These are phyloP conservation scores for Ophion ventricosus DNA, from an alignment of 2,888 invertebrate species.

Conservation along the genomic window DNA sequence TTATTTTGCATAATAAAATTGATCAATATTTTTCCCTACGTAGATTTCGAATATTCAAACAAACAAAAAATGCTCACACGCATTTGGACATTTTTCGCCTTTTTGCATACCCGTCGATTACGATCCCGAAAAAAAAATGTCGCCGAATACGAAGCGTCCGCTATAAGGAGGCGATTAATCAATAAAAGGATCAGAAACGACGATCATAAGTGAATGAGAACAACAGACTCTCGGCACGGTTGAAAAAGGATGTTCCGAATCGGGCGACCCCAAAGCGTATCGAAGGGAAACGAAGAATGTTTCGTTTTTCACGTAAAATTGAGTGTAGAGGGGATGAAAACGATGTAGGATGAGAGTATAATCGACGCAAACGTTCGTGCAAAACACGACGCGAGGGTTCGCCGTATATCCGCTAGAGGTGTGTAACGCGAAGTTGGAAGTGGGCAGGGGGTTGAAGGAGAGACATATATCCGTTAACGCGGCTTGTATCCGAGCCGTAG, in stretches of 20 bases:
- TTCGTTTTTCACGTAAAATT: neutral
- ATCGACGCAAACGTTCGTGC: neutral
- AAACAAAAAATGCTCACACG: too few species aligned
- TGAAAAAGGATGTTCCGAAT: neutral
- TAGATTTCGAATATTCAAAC: too few species aligned
- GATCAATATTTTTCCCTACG: too few species aligned
- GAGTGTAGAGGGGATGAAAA: conserved; percentile 2
- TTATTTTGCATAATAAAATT: too few species aligned
- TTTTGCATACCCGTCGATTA: too few species aligned
- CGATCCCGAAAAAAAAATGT: neutral
- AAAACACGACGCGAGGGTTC: neutral
- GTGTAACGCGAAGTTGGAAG: conserved; percentile 7
- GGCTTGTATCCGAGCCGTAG: conserved; percentile 42
- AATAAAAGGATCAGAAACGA: neutral
- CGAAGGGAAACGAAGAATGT: neutral
- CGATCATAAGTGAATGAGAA: neutral
- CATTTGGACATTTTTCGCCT: too few species aligned
- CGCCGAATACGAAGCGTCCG: neutral
- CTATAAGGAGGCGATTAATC: neutral
- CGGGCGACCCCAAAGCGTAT: too few species aligned
- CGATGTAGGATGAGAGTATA: neutral
- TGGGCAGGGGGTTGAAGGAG: conserved; percentile 18
- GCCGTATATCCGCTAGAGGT: conserved; percentile 32
- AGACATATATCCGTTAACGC: conserved; percentile 20
- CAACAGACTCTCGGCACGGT: neutral